A percentile compares a stretch with the other conserved stretches of the same genome.
phyloP scores from a whole-genome alignment of 2,888 invertebrate species.

The Epistrophe eligans region DNA sequence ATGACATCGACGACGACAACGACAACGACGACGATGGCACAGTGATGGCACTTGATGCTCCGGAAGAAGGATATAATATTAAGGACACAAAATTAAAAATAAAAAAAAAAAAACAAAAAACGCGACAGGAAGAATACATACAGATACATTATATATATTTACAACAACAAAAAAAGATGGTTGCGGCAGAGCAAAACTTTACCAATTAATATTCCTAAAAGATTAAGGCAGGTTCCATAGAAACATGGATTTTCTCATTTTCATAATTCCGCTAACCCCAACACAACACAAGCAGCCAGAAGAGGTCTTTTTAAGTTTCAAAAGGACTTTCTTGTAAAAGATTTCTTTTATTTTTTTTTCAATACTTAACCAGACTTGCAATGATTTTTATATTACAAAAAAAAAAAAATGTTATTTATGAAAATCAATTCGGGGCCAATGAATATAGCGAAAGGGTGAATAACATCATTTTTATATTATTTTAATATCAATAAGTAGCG shows the following conservation, averaged over 20 bases:
- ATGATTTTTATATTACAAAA: not conserved
- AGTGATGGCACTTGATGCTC: conserved; percentile 63
- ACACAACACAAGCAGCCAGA: conserved; percentile 19
- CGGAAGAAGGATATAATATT: conserved; percentile 37
- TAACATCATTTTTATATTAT: too few species aligned
- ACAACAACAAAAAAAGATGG: conserved; percentile 25
- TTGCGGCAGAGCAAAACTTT: conserved; percentile 59
- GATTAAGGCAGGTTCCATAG: conserved; percentile 59
- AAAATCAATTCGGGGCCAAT: conserved; percentile 35
- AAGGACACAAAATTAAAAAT: conserved; percentile 24
- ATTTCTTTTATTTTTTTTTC: not conserved
- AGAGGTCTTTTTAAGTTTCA: conserved; percentile 30
- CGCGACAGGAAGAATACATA: conserved; percentile 39
- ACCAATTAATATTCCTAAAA: conserved; percentile 73
- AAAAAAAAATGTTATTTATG: conserved; percentile 18
- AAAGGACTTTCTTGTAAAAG: conserved; percentile 23
- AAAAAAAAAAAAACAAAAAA: conserved; percentile 48
- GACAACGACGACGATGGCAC: conserved; percentile 61
- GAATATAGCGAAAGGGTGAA: not conserved
- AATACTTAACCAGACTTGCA: not conserved
- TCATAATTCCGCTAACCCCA: conserved; percentile 43
- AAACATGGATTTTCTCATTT: conserved; percentile 45
- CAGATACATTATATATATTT: conserved; percentile 18
- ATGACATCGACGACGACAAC: conserved; percentile 60
- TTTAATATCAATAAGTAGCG: too few species aligned